Percentiles rank a stretch among this genome's conserved stretches.
Conservation (phyloP, 2,113 vertebrate species). For the Phylloscopus trochilus region DNA sequence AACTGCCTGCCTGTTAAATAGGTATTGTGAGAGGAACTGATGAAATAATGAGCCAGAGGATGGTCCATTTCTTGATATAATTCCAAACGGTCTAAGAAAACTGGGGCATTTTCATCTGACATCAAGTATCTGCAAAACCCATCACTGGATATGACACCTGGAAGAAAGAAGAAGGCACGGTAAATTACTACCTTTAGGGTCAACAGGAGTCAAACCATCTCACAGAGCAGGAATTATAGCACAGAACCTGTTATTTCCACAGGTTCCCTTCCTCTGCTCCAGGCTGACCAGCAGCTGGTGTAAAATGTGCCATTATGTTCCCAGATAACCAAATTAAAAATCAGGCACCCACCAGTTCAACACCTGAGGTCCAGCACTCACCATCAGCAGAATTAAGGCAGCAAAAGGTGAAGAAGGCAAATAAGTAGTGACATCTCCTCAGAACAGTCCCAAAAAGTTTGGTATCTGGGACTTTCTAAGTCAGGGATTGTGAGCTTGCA, state of each 20-base stretch:
- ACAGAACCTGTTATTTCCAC: neutral
- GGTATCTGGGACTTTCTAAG: neutral
- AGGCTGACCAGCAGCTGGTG: neutral
- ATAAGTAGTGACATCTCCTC: neutral
- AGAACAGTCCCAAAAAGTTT: neutral
- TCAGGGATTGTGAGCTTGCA: neutral
- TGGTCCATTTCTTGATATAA: constrained; percentile 99
- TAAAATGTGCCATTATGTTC: neutral
- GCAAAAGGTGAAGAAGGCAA: neutral
- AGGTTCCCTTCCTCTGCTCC: neutral
- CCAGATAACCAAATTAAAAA: neutral
- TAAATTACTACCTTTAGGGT: neutral
- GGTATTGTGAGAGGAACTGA: constrained; percentile 97
- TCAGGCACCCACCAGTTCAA: neutral
- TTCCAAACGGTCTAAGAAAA: constrained; percentile 94
- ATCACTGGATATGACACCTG: constrained; percentile 93
- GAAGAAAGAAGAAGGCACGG: neutral
- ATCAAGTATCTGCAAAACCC: constrained; percentile 97
- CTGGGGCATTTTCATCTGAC: constrained; percentile 97
- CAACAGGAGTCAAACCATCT: neutral
- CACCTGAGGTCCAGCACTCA: neutral
- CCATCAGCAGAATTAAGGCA: neutral
- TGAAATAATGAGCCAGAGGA: constrained; percentile 94
- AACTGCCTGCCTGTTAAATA: constrained; percentile 97
- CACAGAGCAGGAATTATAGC: neutral